A percentile compares a stretch with the other conserved stretches of the same genome.
Conservation (phyloP, 2,113 vertebrate species). For the Melanerpes aurifrons region DNA sequence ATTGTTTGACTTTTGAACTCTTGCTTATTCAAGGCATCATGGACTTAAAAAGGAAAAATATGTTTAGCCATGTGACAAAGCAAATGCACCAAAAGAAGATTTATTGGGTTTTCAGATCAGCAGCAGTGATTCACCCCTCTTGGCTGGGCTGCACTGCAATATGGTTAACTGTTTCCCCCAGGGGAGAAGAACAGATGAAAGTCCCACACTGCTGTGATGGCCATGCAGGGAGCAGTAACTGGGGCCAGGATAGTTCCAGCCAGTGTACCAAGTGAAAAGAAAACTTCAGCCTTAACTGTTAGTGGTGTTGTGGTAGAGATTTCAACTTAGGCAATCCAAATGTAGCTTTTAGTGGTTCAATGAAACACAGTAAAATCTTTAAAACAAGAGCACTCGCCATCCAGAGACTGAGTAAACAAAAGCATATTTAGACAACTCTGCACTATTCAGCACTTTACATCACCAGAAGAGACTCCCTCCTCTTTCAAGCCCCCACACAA, state of each 20-base stretch:
- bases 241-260: neutral
- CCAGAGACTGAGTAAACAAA: constrained; percentile 47
- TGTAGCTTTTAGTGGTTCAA: constrained; percentile 13
- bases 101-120: neutral
- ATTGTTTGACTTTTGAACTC: constrained; percentile 11
- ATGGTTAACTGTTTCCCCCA: neutral
- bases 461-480: neutral
- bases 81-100: neutral
- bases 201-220: neutral
- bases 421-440: constrained; percentile 57
- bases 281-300: neutral
- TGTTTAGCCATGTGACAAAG: constrained; percentile 16
- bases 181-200: constrained; percentile 29
- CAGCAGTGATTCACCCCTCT: constrained; percentile 28
- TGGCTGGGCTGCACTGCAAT: neutral
- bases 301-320: neutral
- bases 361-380: constrained; percentile 15
- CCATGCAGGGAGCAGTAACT: neutral
- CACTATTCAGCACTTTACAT: constrained; percentile 23
- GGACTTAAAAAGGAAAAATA: constrained; percentile 37
- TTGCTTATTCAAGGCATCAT: neutral
- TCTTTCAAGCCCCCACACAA: constrained; percentile 7
- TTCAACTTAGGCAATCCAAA: constrained; percentile 1
- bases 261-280: neutral
- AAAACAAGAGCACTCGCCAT: constrained; percentile 12